These are phyloP conservation scores for Venusia cambrica DNA, from an alignment of 2,888 invertebrate species.

Conservation along the genomic window DNA sequence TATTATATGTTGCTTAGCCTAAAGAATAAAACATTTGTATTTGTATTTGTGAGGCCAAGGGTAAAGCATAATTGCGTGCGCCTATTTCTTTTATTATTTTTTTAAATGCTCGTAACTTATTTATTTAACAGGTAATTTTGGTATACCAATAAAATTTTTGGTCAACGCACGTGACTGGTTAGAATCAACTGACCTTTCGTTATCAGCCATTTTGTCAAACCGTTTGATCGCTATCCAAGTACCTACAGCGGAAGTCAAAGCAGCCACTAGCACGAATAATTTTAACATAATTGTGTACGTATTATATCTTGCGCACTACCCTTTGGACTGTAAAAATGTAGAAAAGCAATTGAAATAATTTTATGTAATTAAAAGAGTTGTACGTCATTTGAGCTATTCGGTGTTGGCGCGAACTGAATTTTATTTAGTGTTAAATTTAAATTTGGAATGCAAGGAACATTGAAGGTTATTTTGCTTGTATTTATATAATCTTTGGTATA, in stretches of 20 bases:
- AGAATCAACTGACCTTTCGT: conserved; percentile 16
- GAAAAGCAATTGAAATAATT: conserved; percentile 20
- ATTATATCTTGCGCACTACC: conserved; percentile 27
- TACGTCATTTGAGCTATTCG: conserved; percentile 3
- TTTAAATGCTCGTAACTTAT: no score
- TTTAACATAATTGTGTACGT: conserved; percentile 32
- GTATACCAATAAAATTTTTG: no score
- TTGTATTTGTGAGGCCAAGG: no score
- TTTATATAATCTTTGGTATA: no score
- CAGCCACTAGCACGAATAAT: conserved; percentile 24
- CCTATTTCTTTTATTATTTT: no score
- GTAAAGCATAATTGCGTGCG: no score
- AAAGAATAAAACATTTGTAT: no score
- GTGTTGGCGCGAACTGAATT: conserved; percentile 15
- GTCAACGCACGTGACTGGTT: no score
- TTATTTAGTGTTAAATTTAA: not conserved
- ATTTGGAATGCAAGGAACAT: no score
- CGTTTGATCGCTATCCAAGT: conserved; percentile 18
- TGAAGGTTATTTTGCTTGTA: no score
- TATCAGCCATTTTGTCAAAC: conserved; percentile 20
- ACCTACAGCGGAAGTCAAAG: conserved; percentile 28
- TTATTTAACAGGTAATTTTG: no score
- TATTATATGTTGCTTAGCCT: no score
- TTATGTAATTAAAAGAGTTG: conserved; percentile 13
- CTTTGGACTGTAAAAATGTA: conserved; percentile 27